Evolutionary conservation across 2,113 vertebrate species (phyloP).

Genomic region (Corythornis vintsioides): DNA sequence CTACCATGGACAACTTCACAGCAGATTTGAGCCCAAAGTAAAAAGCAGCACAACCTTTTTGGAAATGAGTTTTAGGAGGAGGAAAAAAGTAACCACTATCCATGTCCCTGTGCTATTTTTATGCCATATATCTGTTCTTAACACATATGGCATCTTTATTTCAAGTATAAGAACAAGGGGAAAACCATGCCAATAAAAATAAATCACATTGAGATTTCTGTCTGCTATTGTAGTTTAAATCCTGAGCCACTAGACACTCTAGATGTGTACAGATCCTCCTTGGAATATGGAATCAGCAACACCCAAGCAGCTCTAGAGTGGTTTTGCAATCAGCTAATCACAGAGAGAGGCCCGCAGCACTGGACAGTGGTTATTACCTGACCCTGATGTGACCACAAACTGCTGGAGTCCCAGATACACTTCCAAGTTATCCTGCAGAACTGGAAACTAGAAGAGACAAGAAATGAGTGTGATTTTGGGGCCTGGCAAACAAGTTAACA

Average conservation of each 20-base stretch:
- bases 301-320: not conserved
- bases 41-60: not conserved
- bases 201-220: not conserved
- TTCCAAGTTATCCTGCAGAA: constrained; percentile 95
- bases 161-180: not conserved
- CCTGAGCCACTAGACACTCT: not conserved
- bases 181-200: not conserved
- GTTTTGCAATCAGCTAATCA: not conserved
- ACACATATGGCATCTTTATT: not conserved
- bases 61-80: not conserved
- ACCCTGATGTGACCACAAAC: constrained; percentile 88
- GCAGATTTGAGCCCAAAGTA: not conserved
- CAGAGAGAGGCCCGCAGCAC: not conserved
- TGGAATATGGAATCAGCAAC: rapidly evolving
- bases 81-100: not conserved
- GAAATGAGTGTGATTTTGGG: not conserved
- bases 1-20: not conserved
- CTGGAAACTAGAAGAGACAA: constrained; percentile 85
- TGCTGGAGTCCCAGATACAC: constrained; percentile 96
- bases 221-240: not conserved
- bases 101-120: too few species aligned
- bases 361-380: constrained; percentile 78
- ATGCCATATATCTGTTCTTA: not conserved
- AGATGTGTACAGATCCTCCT: not conserved
- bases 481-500: not conserved